Evolutionary conservation across 2,797 vertebrate genomes (phyloP), one percentile per base, ranked within the genome.

Genomic region (Octomys mimax): DNA sequence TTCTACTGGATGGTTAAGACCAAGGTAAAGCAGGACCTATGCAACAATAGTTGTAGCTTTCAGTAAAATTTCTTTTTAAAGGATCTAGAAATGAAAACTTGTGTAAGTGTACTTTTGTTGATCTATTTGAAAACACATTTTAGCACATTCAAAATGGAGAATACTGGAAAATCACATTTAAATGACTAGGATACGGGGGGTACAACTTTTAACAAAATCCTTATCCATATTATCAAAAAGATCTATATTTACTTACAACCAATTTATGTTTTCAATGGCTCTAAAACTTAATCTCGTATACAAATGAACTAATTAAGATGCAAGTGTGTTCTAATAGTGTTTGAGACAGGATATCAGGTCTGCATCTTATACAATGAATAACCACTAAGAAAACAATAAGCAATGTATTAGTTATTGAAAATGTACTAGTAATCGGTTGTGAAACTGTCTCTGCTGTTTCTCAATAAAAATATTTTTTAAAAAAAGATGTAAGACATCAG

Each of bases 31-130:
- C 39, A 39, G 39, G 39, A 39, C 39, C 39, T 39, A 39, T 39
- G 39, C 39, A 39, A 39, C 39, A 39, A 39, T 39, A 39, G 39
- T 39, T 39, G 39, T 39, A 39, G 39, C 39, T 39, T 39, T 39
- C 4, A 4, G 39, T 57, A 57, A 57, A 57, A 57, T 16, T 57
- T 16, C 54, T 84, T 90, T 91, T 94, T 57, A 96, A 91, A n/a
- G 73, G 36, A 71, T 18, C 54, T 2, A 90, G 33, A 95, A 92
- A 90, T 71, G 18, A 82, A 96, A 95, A 62, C 24, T 83, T 85
- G 77, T 54, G 28, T 70, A 90, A 86, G 31, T 82, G 54, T 12
- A 91, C 73, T 92, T 96, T 97, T 92, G 79, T 92, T 92, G 82
- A 73, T 92, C n/a, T 94, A 84, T 64, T 57, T 64, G 66, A 89